Evolutionary conservation across 1,140 invertebrate species (phyloP), one percentile per base, ranked within the genome.

Genomic region (Lepidurus packardi): DNA sequence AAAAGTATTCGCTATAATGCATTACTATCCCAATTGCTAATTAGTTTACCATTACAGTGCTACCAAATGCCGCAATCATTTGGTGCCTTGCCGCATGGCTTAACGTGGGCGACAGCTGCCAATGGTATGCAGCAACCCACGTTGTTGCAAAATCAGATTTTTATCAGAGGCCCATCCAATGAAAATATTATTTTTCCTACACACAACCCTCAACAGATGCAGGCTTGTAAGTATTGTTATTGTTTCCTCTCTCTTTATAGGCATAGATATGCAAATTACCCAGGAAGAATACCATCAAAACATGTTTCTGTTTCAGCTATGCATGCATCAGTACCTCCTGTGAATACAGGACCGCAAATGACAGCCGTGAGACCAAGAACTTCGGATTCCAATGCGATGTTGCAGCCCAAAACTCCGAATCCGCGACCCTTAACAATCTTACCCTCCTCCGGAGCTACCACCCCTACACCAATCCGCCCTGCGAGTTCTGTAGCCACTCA

Each of bases 141-240:
- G 4, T 83, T 92, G 1, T 84, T 88, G 4, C 85, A 89, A 0
- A 94, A 94, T 85, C 91, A 91, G 41, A 94, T 94, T 81, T 94
- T 95, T 81, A 94, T 95, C 80, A 85, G 93, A 78, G 91, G 92
- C 73, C 73, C 81, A 25, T 92, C 93, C 81, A 90, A 90, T 11
- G 93, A 94, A 83, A 89, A 90, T 16, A 94, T 96, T 91, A 94
- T 93, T 81, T 94, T 96, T 81, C 93, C 94, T 82, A 92, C 91
- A 83, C 90, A 92, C 11, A 92, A 92, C 80, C 87, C 88, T 25
- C 83, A 86, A 0, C 84, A 82, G 5, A 81, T 88, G 24, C 87
- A 75, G 24, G 34, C 43, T 75, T 75, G 43, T 75, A 42, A 75
- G 34, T 75, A 21, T 75, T n/a, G 11, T 24, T 75, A 74, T 75